Percentiles rank a stretch among this genome's conserved stretches.
phyloP scores from a whole-genome alignment of 2,797 vertebrate genomes.

The Sebastes baramenuke region DNA sequence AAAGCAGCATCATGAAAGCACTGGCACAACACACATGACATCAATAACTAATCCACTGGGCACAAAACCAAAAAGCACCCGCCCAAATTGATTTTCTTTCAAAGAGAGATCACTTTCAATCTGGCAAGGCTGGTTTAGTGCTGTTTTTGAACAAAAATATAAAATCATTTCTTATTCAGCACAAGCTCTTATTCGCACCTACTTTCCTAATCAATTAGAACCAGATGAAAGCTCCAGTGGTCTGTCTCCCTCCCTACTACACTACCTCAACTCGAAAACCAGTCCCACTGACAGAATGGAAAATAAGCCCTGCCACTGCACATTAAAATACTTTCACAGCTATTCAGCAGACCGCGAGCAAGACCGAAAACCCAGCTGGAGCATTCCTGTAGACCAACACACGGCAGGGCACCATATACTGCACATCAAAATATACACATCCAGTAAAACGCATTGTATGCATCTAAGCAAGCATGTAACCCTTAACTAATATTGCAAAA shows the following conservation, averaged over 20 bases:
- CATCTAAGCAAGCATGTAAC: background rate
- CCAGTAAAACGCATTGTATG: background rate
- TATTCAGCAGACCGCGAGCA: constrained; percentile 63
- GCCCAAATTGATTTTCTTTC: constrained; percentile 57
- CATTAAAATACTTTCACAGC: constrained; percentile 75
- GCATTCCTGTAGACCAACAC: constrained; percentile 60
- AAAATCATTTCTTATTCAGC: constrained; percentile 27
- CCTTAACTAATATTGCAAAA: background rate
- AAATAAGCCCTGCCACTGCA: constrained; percentile 69
- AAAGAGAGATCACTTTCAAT: constrained; percentile 61
- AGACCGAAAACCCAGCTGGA: constrained; percentile 76
- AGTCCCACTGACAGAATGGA: constrained; percentile 78
- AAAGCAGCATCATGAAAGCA: constrained; percentile 54
- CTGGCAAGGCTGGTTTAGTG: constrained; percentile 50
- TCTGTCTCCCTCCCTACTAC: constrained; percentile 18
- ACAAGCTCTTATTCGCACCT: constrained; percentile 28
- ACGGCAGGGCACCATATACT: constrained; percentile 15
- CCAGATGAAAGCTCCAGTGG: constrained; percentile 65
- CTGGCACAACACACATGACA: constrained; percentile 51
- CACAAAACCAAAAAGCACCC: constrained; percentile 46
- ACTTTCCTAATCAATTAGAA: constrained; percentile 71
- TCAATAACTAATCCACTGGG: constrained; percentile 62
- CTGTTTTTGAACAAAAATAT: background rate
- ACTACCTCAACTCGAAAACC: constrained; percentile 52
- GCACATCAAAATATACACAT: constrained; percentile 22